Evolutionary conservation across 2,797 vertebrate species (phyloP).

Genomic region (Anabacerthia variegaticeps): DNA sequence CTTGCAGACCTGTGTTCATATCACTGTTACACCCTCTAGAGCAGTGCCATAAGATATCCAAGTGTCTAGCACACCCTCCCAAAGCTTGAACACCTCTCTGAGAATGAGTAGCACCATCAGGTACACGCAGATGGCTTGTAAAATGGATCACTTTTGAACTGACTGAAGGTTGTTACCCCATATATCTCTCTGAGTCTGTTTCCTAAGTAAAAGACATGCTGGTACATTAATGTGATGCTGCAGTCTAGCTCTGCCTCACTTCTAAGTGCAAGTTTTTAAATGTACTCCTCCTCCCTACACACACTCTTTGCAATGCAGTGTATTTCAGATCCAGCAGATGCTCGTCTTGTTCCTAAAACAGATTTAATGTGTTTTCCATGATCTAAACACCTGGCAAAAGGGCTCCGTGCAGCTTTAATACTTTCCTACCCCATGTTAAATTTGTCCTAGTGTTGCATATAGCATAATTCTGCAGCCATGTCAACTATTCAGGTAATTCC

Average conservation of each 20-base stretch:
- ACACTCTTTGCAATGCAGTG: neutral
- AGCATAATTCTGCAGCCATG: constrained; percentile 56
- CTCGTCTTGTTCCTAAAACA: constrained; percentile 53
- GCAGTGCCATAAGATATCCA: neutral
- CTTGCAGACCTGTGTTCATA: neutral
- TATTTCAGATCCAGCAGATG: constrained; percentile 28
- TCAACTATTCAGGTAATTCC: constrained; percentile 62
- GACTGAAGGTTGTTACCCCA: neutral
- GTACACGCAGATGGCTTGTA: neutral
- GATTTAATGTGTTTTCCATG: constrained; percentile 36
- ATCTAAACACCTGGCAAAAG: constrained; percentile 55
- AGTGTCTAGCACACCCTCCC: neutral
- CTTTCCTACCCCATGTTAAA: constrained; percentile 58
- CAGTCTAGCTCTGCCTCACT: neutral
- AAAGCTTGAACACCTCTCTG: neutral
- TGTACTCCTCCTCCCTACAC: neutral
- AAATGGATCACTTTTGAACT: neutral
- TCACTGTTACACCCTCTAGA: neutral
- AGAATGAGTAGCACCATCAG: neutral
- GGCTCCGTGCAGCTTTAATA: constrained; percentile 18
- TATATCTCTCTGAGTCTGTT: neutral
- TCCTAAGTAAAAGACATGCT: neutral
- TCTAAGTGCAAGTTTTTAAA: neutral
- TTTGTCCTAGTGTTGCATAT: neutral
- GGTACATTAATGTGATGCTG: neutral